A percentile compares a stretch with the other conserved stretches of the same genome.
Evolutionary conservation across 2,113 vertebrate species (phyloP).

Genomic region (Synchiropus splendidus): DNA sequence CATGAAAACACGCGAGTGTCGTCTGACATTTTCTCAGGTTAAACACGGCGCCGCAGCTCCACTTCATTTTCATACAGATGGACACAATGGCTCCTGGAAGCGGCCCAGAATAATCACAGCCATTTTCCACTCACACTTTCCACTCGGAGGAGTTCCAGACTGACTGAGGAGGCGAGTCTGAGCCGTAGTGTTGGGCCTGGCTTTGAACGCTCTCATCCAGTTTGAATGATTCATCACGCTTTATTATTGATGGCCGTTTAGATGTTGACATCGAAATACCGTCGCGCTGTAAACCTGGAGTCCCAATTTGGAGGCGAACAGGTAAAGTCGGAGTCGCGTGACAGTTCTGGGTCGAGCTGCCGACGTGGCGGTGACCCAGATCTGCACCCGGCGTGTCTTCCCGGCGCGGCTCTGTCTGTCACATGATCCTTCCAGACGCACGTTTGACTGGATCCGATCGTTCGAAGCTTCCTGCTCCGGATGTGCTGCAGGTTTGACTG

Average conservation of each 20-base stretch:
- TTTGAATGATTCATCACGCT: too few relatives aligned
- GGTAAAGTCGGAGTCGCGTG: too few relatives aligned
- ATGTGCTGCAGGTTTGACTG: constrained; percentile 17
- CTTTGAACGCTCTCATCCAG: too few relatives aligned
- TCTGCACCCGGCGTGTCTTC: constrained; percentile 17
- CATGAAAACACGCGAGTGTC: too few relatives aligned
- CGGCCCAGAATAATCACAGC: constrained; percentile 3
- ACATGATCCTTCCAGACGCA: constrained; percentile 1
- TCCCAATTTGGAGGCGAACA: too few relatives aligned
- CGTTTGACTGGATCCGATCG: constrained; percentile 14
- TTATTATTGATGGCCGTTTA: too few relatives aligned
- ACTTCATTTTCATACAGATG: constrained; percentile 6
- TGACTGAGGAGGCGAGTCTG: too few relatives aligned
- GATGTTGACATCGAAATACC: constrained; percentile 1
- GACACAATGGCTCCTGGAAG: constrained; percentile 18
- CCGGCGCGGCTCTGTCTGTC: constrained; percentile 7
- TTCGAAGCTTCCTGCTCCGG: constrained; percentile 20
- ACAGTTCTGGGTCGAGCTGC: constrained; percentile 16
- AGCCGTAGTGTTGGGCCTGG: too few relatives aligned
- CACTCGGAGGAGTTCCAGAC: background rate
- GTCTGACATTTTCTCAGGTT: too few relatives aligned
- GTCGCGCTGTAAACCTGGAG: background rate
- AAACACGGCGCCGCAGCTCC: background rate
- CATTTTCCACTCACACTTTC: constrained; percentile 1
- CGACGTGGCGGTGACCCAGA: constrained; percentile 23